Conservation (phyloP, 2,797 vertebrate species). For the Falco rusticolus region DNA sequence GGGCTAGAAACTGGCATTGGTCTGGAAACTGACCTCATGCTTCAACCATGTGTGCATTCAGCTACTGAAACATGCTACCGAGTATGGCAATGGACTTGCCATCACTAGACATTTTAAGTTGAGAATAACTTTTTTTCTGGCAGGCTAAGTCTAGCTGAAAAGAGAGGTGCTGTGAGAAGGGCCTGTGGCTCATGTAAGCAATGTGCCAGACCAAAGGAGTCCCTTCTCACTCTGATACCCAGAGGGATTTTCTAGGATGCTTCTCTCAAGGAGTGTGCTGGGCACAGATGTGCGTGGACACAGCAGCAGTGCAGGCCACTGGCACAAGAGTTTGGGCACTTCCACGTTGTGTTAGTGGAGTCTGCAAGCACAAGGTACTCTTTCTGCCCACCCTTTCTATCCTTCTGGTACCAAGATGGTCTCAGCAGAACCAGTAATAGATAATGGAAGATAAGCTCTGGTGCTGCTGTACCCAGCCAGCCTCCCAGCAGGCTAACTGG, state of each 20-base stretch:
- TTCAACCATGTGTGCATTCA: background rate
- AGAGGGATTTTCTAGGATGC: background rate
- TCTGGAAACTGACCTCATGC: background rate
- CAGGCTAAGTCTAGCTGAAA: background rate
- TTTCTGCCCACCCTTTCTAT: background rate
- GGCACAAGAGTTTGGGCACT: background rate
- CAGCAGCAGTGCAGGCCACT: rapidly evolving
- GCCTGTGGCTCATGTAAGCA: background rate
- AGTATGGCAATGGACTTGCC: background rate
- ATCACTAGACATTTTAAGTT: background rate
- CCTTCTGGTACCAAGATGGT: background rate
- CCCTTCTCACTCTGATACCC: rapidly evolving
- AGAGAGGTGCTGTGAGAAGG: background rate
- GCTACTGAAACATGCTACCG: rapidly evolving
- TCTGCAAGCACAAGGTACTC: background rate
- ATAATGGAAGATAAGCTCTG: background rate
- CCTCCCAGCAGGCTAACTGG: background rate
- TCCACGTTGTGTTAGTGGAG: background rate
- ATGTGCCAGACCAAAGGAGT: background rate
- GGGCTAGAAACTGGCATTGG: background rate
- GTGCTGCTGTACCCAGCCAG: background rate
- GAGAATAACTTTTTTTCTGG: background rate
- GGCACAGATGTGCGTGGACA: background rate
- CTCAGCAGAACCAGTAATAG: background rate
- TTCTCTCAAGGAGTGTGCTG: background rate